Evolutionary conservation across 2,797 vertebrate species (phyloP), one percentile per base, ranked within the genome.

Genomic region (Halcyon badia): DNA sequence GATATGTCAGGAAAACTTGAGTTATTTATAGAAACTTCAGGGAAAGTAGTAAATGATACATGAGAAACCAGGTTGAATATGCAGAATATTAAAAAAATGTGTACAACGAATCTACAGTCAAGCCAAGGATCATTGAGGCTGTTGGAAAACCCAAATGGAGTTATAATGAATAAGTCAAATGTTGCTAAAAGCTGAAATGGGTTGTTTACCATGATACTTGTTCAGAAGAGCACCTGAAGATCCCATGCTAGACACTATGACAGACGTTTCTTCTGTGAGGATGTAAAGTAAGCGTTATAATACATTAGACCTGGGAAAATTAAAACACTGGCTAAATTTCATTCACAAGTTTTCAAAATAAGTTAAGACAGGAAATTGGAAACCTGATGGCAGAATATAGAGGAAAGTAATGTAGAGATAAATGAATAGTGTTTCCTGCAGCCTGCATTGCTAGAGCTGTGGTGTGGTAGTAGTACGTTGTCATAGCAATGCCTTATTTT

Each of bases 401-500:
- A 35, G 14, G 17, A 56, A 89, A 80, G 20, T 71, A 73, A 82
- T 52, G 28, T 35, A 76, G 44, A 80, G 66, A 72, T 33, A 91
- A 61, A 94, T 70, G 20, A 94, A 64, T 3, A 66, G 21, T 37
- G 28, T 69, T 80, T 77, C 71, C 83, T 87, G 69, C 48, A 82
- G 83, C 46, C 64, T 84, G 64, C 57, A 25, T 58, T 89, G 78
- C 79, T 82, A 68, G 76, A 89, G 28, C 66, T 91, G 39, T 73
- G 73, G 31, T 73, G 37, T 81, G 58, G 71, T 77, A 52, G 48
- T 31, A 39, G 39, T 18, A 56, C 0, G 77, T 93, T 96, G 95
- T 93, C 95, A 95, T 94, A 84, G 83, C 70, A 90, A 95, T 97
- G 44, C 39, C 73, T 77, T 49, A 26, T 89, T 89, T 89, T 90